Conservation (phyloP, 2,888 invertebrate species). For the Drosophila hawaiiensis region DNA sequence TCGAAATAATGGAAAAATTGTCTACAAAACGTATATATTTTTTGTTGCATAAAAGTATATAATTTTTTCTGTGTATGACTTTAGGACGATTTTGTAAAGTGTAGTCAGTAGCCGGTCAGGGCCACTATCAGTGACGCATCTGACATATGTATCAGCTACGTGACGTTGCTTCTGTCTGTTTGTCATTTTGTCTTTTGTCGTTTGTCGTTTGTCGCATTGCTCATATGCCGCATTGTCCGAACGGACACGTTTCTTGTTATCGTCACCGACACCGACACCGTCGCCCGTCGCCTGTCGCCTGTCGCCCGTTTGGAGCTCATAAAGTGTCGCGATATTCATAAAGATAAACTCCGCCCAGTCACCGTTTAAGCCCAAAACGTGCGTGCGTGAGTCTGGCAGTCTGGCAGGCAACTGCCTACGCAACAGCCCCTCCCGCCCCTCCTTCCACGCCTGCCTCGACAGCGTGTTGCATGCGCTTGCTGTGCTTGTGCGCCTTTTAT, state of each 20-base stretch:
- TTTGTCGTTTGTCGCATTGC: constrained; percentile 29
- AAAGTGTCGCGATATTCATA: constrained; percentile 79
- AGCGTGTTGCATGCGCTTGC: neutral
- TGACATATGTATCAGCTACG: constrained; percentile 68
- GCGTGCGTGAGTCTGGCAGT: constrained; percentile 32
- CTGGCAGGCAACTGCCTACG: neutral
- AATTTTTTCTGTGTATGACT: rapidly evolving
- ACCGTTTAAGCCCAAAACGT: constrained; percentile 51
- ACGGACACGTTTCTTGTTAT: constrained; percentile 26
- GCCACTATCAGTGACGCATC: constrained; percentile 46
- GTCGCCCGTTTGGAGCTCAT: constrained; percentile 50
- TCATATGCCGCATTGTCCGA: constrained; percentile 50
- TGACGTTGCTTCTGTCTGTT: constrained; percentile 33
- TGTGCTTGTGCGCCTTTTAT: constrained; percentile 24
- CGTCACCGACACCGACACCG: constrained; percentile 7
- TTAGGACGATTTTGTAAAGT: neutral
- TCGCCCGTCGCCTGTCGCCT: neutral
- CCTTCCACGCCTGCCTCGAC: no score
- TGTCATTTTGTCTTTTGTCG: constrained; percentile 12
- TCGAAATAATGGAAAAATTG: neutral
- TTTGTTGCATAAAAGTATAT: neutral
- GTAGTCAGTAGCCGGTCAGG: constrained; percentile 5
- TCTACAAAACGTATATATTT: neutral
- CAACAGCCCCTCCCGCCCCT: no score
- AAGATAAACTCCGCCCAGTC: constrained; percentile 65